These are phyloP conservation scores for Ochropleura plecta DNA, from an alignment of 2,888 invertebrate genomes.

Conservation along the genomic window DNA sequence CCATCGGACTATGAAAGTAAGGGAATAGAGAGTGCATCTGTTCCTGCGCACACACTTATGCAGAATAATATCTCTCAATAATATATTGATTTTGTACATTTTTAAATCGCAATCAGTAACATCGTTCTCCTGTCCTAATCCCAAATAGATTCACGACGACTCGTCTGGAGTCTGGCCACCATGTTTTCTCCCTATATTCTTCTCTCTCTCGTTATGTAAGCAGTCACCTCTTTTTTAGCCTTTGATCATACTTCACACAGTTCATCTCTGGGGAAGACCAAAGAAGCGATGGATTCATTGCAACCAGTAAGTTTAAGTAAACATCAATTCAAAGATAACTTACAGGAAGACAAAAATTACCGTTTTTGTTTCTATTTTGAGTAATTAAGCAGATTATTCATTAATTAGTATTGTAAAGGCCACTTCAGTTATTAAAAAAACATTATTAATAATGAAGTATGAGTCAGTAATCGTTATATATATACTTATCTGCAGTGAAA, in stretches of 20 bases:
- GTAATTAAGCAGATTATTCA: conserved; percentile 30
- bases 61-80: too few relatives aligned
- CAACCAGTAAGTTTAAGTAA: neutral
- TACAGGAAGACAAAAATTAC: conserved; percentile 24
- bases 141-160: neutral
- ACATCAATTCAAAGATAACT: conserved; percentile 2
- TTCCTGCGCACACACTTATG: too few relatives aligned
- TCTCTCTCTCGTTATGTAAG: neutral
- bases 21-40: too few relatives aligned
- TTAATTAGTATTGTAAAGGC: conserved; percentile 29
- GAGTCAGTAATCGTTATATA: conserved; percentile 14
- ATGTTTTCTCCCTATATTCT: neutral
- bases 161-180: neutral
- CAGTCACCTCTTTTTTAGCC: neutral
- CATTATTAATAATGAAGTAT: conserved; percentile 20
- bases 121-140: neutral
- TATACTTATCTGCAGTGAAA: neutral
- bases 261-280: neutral
- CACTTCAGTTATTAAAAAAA: conserved; percentile 26
- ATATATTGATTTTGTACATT: neutral
- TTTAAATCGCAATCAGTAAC: neutral
- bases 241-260: neutral
- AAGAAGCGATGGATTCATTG: neutral
- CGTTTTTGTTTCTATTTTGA: conserved; percentile 24
- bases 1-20: too few relatives aligned